phyloP scores from a whole-genome alignment of 2,888 invertebrate genomes.

The Himalopsyche tibetana region DNA sequence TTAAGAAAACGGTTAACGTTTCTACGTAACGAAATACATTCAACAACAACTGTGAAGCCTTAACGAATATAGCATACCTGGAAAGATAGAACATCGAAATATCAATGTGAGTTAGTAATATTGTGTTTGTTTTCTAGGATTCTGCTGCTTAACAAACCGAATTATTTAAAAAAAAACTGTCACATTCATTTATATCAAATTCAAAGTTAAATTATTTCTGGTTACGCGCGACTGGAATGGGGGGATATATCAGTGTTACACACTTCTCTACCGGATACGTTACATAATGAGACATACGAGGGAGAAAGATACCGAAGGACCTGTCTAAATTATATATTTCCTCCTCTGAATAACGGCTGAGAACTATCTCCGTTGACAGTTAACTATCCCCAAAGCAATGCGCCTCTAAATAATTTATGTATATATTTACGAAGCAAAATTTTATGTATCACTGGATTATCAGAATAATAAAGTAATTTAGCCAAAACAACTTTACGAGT shows the following conservation, averaged over 20 bases:
- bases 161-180: too few relatives aligned
- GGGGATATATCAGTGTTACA: conserved; percentile 21
- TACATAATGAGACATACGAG: conserved; percentile 16
- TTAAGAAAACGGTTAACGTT: too few relatives aligned
- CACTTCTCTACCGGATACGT: conserved; percentile 22
- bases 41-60: too few relatives aligned
- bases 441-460: conserved; percentile 6
- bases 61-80: too few relatives aligned
- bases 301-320: conserved; percentile 15
- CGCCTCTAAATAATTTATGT: not conserved
- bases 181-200: too few relatives aligned
- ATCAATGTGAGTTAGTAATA: too few relatives aligned
- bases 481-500: not conserved
- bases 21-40: too few relatives aligned
- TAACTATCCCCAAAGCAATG: not conserved
- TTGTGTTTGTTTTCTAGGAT: too few relatives aligned
- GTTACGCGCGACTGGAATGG: not conserved
- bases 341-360: conserved; percentile 15
- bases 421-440: not conserved
- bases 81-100: too few relatives aligned
- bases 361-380: conserved; percentile 21
- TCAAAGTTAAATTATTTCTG: not conserved
- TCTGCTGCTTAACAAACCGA: too few relatives aligned
- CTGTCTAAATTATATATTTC: conserved; percentile 22
- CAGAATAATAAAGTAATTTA: not conserved